Conservation (phyloP, 2,113 vertebrate species). For the Chionis minor region DNA sequence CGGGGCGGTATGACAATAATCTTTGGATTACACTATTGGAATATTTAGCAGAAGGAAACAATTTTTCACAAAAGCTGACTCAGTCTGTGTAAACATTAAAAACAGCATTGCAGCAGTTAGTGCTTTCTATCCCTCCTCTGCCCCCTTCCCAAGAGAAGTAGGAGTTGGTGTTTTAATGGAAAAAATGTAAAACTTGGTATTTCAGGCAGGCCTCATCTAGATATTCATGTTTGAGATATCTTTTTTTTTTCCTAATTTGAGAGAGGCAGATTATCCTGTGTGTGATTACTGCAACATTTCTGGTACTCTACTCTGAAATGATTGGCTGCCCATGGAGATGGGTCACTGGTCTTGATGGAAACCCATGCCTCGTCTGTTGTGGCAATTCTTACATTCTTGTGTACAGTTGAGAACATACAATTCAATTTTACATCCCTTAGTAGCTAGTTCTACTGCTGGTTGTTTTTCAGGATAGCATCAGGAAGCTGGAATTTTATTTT, state of each 20-base stretch:
- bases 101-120: background rate
- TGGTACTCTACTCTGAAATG: background rate
- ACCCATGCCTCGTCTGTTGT: background rate
- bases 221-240: background rate
- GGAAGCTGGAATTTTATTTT: background rate
- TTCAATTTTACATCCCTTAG: background rate
- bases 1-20: background rate
- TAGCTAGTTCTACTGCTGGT: background rate
- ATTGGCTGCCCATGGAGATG: background rate
- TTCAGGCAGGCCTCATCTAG: background rate
- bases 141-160: background rate
- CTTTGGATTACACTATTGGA: background rate
- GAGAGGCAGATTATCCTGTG: background rate
- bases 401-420: background rate
- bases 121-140: background rate
- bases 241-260: background rate
- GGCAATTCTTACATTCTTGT: background rate
- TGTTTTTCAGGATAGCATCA: background rate
- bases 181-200: background rate
- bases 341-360: background rate
- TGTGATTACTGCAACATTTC: background rate
- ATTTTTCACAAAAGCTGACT: background rate
- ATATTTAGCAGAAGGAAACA: background rate
- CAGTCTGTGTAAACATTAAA: background rate
- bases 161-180: background rate